phyloP scores from a whole-genome alignment of 2,797 vertebrate genomes.

The Aplochiton taeniatus region DNA sequence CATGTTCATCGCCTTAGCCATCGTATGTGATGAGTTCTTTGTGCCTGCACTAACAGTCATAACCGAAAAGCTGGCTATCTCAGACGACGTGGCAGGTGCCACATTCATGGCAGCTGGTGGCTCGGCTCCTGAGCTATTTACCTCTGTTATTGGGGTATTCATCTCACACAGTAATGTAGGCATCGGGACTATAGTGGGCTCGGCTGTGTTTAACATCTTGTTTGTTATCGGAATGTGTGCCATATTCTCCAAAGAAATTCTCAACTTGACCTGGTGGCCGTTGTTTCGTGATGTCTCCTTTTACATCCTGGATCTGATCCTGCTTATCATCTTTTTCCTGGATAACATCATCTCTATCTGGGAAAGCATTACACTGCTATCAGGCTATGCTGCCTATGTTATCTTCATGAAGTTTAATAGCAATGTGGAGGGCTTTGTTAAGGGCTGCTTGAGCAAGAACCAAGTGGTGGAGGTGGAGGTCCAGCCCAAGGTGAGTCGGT shows the following conservation, averaged over 20 bases:
- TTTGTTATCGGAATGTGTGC: slow-evolving; percentile 99
- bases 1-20: slow-evolving; percentile 98
- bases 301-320: slow-evolving; percentile 94
- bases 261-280: slow-evolving; percentile 98
- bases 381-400: slow-evolving; percentile 87
- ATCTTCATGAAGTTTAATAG: slow-evolving; percentile 98
- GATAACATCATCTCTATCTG: slow-evolving; percentile 93
- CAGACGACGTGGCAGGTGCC: slow-evolving; percentile 96
- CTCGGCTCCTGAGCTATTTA: slow-evolving; percentile 97
- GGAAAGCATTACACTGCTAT: slow-evolving; percentile 88
- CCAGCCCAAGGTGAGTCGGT: slow-evolving; percentile 90
- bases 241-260: slow-evolving; percentile 96
- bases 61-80: slow-evolving; percentile 93
- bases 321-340: slow-evolving; percentile 98
- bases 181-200: slow-evolving; percentile 98
- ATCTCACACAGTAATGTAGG: slow-evolving; percentile 98
- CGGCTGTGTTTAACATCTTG: slow-evolving; percentile 98
- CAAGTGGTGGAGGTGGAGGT: slow-evolving; percentile 92
- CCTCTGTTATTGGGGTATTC: slow-evolving; percentile 97
- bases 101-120: slow-evolving; percentile 99
- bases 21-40: slow-evolving; percentile 98
- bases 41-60: slow-evolving; percentile 97
- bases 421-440: slow-evolving; percentile 85
- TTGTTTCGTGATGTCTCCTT: slow-evolving; percentile 98
- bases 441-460: slow-evolving; percentile 86